These are phyloP conservation scores for Aldabrachelys gigantea DNA, from an alignment of 2,113 vertebrate species.

Conservation along the genomic window DNA sequence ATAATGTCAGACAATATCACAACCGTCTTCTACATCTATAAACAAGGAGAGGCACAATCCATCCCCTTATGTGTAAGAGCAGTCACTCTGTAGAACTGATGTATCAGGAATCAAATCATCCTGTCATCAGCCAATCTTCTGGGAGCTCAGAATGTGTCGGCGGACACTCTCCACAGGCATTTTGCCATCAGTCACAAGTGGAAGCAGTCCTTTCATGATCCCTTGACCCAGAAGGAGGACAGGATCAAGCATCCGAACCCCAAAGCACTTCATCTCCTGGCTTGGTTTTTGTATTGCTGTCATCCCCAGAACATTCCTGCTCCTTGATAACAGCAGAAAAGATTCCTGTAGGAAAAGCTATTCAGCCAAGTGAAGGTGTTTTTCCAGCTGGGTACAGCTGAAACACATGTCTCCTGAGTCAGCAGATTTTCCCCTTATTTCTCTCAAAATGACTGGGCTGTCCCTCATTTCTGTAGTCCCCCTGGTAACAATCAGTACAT, in stretches of 20 bases:
- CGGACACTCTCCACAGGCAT: neutral
- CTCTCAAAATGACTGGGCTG: neutral
- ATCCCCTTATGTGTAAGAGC: neutral
- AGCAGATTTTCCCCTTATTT: neutral
- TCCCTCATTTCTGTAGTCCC: no score
- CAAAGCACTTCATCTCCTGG: neutral
- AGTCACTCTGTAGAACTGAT: neutral
- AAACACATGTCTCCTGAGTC: neutral
- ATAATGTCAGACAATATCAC: no score
- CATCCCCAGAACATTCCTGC: no score
- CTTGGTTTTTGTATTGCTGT: neutral
- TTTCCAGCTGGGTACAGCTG: neutral
- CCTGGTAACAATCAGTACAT: no score
- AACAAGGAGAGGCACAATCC: no score
- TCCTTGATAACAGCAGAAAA: no score
- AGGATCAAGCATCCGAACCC: neutral
- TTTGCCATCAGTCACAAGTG: neutral
- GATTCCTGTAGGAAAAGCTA: no score
- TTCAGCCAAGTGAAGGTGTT: neutral
- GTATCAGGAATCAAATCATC: neutral
- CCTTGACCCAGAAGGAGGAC: neutral
- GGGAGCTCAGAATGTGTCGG: neutral
- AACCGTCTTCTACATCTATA: no score
- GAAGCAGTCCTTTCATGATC: neutral
- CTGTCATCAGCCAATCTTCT: neutral